Base-by-base conservation (phyloP, 2,797 vertebrate species). In the Amblyraja radiata region DNA sequence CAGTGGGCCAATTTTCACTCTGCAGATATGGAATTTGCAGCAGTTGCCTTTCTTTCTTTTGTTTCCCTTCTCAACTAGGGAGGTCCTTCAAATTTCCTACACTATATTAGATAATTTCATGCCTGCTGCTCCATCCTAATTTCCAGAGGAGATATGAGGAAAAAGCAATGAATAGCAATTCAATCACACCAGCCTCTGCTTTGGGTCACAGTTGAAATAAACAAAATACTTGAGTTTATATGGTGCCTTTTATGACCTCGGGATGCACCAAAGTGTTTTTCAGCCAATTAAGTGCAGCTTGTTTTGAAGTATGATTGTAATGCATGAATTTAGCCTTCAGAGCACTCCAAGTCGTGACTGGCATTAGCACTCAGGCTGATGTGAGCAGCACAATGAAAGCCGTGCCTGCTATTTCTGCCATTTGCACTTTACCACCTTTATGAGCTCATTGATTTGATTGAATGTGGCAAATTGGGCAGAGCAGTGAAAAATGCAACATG, bases 381-480 rank as follows among this genome's bases (percentile, higher is more conserved):
- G 83, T 88, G 84, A 88, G 61, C 13, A 88, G 61, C 84, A 88
- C 61, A 65, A 32, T 88, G 65, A 88, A 73, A 88, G 61, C 61
- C 84, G 32, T 32, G 63, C 61, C 61, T 88, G 61, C 36, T 65
- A 88, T 88, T 88, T 88, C 84, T 65, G 61, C 63, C 84, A 88
- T 32, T 32, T 88, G 84, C n/a, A 32, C 84, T 32, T 88, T 7
- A 63, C 61, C 84, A 88, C n/a, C 65, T n/a, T n/a, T 86, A 65
- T 88, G 84, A 65, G 84, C 61, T 65, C 84, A 88, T 65, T 88
- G 84, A 88, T 88, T 88, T 88, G 84, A 88, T 88, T 63, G 84
- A 88, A 88, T 16, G 84, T 88, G 84, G 84, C 84, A 88, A 86
- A 88, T 88, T 13, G 65, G 61, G 84, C 84, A 65, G 61, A 65